Evolutionary conservation across 1,140 invertebrate species (phyloP).

Genomic region (Nylanderia fulva): DNA sequence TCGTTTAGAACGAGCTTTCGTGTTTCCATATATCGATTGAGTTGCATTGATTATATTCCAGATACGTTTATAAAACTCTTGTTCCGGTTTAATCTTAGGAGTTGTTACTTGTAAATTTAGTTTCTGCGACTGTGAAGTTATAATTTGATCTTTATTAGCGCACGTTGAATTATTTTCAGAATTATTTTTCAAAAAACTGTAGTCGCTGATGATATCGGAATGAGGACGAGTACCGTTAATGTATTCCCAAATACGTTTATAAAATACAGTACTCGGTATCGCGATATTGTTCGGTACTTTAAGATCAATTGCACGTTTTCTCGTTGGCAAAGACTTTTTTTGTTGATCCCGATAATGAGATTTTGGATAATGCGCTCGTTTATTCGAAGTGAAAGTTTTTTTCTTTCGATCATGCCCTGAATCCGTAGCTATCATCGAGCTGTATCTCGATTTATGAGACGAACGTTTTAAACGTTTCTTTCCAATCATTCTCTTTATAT

Average conservation of each 20-base stretch:
- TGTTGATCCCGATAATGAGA: slow-evolving; percentile 17
- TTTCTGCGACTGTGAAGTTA: background rate
- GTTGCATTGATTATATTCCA: slow-evolving; percentile 1
- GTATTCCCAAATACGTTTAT: slow-evolving; percentile 57
- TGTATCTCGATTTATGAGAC: background rate
- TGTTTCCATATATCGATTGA: background rate
- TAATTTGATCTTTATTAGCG: background rate
- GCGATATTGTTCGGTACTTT: background rate
- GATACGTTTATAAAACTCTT: background rate
- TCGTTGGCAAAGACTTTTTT: background rate
- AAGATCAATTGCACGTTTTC: background rate
- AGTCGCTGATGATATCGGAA: slow-evolving; percentile 15
- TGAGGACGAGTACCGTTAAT: slow-evolving; percentile 55
- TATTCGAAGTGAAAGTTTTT: background rate
- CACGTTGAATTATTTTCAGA: slow-evolving; percentile 17
- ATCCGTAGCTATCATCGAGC: background rate
- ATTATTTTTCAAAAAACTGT: slow-evolving; percentile 6
- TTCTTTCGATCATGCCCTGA: background rate
- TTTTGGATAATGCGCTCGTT: slow-evolving; percentile 42
- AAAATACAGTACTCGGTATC: slow-evolving; percentile 45
- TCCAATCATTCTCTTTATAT: background rate
- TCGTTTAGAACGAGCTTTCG: slow-evolving; percentile 23
- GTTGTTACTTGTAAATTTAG: background rate
- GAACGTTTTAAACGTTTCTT: slow-evolving; percentile 56
- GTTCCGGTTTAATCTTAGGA: background rate